phyloP scores from a whole-genome alignment of 2,113 vertebrate genomes.

The Pangasianodon gigas region DNA sequence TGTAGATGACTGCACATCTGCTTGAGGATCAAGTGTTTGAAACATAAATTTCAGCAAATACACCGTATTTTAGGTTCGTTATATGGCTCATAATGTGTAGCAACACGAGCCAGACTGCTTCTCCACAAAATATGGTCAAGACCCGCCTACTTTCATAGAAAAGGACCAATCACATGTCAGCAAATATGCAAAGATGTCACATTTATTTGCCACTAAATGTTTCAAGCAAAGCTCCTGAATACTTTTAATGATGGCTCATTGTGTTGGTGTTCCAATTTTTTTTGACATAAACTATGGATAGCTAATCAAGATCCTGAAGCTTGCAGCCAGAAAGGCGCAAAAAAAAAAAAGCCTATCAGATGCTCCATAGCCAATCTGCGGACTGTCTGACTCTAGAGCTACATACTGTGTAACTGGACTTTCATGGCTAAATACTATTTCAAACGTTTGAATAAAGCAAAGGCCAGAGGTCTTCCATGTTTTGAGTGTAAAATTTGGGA shows the following conservation, averaged over 20 bases:
- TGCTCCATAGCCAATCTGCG: not conserved
- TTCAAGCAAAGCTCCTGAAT: not conserved
- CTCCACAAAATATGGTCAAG: not conserved
- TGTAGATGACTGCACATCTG: not conserved
- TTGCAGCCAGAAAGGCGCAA: not conserved
- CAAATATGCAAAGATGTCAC: not conserved
- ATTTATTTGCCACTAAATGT: not conserved
- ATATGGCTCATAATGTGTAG: not conserved
- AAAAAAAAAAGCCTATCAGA: not conserved
- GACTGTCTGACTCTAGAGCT: not conserved
- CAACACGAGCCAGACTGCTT: not conserved
- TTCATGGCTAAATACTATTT: not conserved
- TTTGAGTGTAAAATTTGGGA: not conserved
- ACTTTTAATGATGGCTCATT: not conserved
- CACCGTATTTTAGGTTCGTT: not conserved
- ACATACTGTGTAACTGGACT: not conserved
- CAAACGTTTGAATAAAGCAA: not conserved
- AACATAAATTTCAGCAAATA: not conserved
- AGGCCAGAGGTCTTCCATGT: not conserved
- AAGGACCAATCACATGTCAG: not conserved
- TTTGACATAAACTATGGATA: not conserved
- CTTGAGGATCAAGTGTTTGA: not conserved
- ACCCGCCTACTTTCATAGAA: not conserved
- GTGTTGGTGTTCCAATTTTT: not conserved
- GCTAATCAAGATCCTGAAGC: not conserved